Evolutionary conservation across 2,113 vertebrate genomes (phyloP).

Genomic region (Diglossa brunneiventris): DNA sequence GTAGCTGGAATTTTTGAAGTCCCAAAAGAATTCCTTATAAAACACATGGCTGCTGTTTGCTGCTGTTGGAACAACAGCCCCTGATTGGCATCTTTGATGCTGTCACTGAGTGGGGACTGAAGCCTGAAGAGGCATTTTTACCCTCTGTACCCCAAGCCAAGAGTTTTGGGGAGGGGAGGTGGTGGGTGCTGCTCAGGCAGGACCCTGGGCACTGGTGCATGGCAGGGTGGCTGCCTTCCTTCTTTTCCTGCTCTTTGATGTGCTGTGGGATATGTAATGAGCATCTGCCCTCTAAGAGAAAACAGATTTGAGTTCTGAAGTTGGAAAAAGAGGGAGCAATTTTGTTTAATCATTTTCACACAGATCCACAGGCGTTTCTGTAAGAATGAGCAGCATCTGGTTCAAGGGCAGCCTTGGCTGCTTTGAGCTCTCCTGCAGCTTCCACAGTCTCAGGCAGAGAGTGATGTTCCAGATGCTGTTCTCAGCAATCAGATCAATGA

Average conservation of each 20-base stretch:
- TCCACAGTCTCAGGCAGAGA: conserved; percentile 28
- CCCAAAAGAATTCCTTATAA: not conserved
- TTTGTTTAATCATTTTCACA: conserved; percentile 66
- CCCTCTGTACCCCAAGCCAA: not conserved
- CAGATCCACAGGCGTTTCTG: conserved; percentile 37
- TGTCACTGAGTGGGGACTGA: rapidly evolving
- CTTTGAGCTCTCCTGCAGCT: conserved; percentile 43
- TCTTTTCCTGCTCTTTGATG: conserved; percentile 41
- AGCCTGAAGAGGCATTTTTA: not conserved
- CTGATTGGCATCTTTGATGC: not conserved
- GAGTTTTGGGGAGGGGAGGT: not conserved
- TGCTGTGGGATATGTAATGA: conserved; percentile 7
- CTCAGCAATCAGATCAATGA: not conserved
- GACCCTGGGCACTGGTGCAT: not conserved
- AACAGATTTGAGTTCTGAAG: conserved; percentile 45
- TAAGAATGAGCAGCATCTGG: not conserved
- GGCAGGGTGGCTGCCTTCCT: not conserved
- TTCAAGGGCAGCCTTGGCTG: conserved; percentile 45
- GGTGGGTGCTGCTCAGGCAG: not conserved
- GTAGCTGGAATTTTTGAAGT: not conserved
- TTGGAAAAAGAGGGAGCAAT: conserved; percentile 33
- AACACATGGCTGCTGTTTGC: not conserved
- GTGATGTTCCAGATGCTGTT: conserved; percentile 57
- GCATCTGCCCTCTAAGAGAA: conserved; percentile 56
- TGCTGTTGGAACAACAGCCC: not conserved